Evolutionary conservation across 2,797 vertebrate species (phyloP), one percentile per base, ranked within the genome.

Genomic region (Eleutherodactylus coqui): DNA sequence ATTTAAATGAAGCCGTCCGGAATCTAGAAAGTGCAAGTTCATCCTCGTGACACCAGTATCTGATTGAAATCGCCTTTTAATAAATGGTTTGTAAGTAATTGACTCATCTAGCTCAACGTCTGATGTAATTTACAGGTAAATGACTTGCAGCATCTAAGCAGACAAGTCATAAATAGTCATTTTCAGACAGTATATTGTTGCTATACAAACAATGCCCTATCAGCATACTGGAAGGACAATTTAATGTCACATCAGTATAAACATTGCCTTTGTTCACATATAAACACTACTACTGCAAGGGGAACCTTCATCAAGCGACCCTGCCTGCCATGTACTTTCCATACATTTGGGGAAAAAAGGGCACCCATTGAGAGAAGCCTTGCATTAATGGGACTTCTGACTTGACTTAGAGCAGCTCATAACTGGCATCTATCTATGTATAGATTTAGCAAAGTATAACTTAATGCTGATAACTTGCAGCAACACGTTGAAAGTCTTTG

Each of bases 241-340:
- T 43, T 51, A 45, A 78, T 41, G 45, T 78, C 83, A 78, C 9
- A 49, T 19, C 17, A 69, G 58, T 79, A 49, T 53, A 69, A 85
- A 84, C 45, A 78, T 78, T 38, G 69, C 75, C 75, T 77, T 84
- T 78, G 41, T 24, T 38, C 58, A 84, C 45, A 69, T 14, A 76
- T 76, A 84, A 76, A 64, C 58, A 67, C 13, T 13, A 32, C 55
- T 64, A 32, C 27, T 32, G 75, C 27, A 24, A n/a, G 34, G 0
- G 32, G 17, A 36, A 36, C 32, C 34, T 36, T 36, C 55, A 34
- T 5, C 62, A 8, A 21, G 16, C 21, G 17, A 67, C 64, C 19
- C 17, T 19, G 64, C 11, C 10, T 32, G n/a, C n/a, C 27, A 45
- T 0, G 43, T 45, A 2, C 43, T 8, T n/a, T n/a, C n/a, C n/a